A percentile compares a stretch with the other conserved stretches of the same genome.
phyloP scores from a whole-genome alignment of 2,888 invertebrate genomes.

The Scaptomyza flava region DNA sequence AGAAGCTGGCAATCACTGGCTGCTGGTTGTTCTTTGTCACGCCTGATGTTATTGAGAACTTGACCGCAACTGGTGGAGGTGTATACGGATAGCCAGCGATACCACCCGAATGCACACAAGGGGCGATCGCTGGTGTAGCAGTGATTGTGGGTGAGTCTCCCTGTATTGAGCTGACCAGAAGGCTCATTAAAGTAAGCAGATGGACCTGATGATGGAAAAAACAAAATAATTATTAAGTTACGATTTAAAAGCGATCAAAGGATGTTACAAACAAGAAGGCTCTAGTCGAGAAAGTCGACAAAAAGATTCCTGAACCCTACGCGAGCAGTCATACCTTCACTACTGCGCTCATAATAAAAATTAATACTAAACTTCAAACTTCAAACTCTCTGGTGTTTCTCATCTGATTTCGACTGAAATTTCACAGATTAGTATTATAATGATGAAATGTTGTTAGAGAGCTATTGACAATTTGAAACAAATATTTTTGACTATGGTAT shows the following conservation, averaged over 20 bases:
- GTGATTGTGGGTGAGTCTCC: slow-evolving; percentile 68
- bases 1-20: slow-evolving; percentile 78
- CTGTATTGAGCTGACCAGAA: slow-evolving; percentile 68
- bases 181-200: slow-evolving; percentile 77
- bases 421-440: too few relatives aligned
- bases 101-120: slow-evolving; percentile 76
- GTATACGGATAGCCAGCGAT: slow-evolving; percentile 86
- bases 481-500: too few relatives aligned
- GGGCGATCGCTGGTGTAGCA: slow-evolving; percentile 69
- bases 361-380: too few relatives aligned
- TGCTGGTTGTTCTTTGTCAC: slow-evolving; percentile 75
- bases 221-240: not conserved
- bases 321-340: too few relatives aligned
- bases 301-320: too few relatives aligned
- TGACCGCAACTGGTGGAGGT: slow-evolving; percentile 85
- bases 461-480: too few relatives aligned
- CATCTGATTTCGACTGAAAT: too few relatives aligned
- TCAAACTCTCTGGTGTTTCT: too few relatives aligned
- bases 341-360: too few relatives aligned
- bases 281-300: too few relatives aligned
- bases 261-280: not conserved
- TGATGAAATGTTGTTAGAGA: too few relatives aligned
- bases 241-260: not conserved
- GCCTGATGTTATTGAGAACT: slow-evolving; percentile 84
- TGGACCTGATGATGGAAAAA: slow-evolving; percentile 42